phyloP scores from a whole-genome alignment of 92 coral and sea anemone species.

The Palythoa grandiflora region DNA sequence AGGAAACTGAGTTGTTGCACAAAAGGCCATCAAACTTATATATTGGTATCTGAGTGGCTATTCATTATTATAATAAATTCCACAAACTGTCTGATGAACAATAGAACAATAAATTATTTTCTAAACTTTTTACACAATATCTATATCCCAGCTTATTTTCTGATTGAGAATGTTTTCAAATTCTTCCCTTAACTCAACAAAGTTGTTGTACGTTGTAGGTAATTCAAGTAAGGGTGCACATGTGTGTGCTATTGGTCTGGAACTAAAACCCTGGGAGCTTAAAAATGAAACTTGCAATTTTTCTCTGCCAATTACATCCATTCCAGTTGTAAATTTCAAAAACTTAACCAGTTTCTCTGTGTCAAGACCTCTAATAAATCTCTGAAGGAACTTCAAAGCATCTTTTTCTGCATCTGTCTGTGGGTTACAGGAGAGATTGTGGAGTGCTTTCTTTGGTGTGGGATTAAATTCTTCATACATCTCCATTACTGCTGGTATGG shows the following conservation, averaged over 20 bases:
- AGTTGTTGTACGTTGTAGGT: slow-evolving; percentile 27
- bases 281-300: slow-evolving; percentile 22
- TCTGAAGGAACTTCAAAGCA: slow-evolving; percentile 9
- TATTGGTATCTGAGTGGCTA: slow-evolving; percentile 5
- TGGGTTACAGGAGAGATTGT: neutral
- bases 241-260: slow-evolving; percentile 40
- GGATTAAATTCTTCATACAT: slow-evolving; percentile 36
- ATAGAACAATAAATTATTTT: neutral
- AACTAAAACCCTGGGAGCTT: slow-evolving; percentile 2
- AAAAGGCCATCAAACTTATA: neutral
- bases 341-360: neutral
- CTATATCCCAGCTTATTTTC: slow-evolving; percentile 8
- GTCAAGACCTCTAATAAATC: slow-evolving; percentile 16
- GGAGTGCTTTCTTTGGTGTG: slow-evolving; percentile 48
- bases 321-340: slow-evolving; percentile 25
- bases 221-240: slow-evolving; percentile 15
- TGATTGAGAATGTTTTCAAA: slow-evolving; percentile 22
- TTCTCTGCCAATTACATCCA: slow-evolving; percentile 18
- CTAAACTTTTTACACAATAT: slow-evolving; percentile 8
- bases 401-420: slow-evolving; percentile 23
- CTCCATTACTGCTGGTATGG: neutral
- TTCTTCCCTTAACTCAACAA: slow-evolving; percentile 35
- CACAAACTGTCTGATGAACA: slow-evolving; percentile 2
- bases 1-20: neutral
- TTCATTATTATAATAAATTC: slow-evolving; percentile 2